Conservation (phyloP, 2,113 vertebrate genomes). For the Charina bottae region DNA sequence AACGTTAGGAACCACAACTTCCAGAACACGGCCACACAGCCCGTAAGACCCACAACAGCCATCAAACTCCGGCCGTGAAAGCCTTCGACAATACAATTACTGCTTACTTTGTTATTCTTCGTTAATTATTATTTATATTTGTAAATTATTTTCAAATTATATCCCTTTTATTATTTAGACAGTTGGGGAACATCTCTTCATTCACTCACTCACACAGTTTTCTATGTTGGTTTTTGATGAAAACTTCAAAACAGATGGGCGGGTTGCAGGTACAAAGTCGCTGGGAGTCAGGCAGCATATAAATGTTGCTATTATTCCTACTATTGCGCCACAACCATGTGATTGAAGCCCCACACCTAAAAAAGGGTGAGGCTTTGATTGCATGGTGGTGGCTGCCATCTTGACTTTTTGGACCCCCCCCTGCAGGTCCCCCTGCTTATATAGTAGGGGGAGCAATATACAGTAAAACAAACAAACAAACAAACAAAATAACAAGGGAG, state of each 20-base stretch:
- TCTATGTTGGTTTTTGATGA: background rate
- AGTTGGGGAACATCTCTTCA: background rate
- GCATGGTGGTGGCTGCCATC: background rate
- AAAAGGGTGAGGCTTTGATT: background rate
- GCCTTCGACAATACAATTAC: fast-evolving
- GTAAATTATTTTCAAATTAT: background rate
- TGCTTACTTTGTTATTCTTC: background rate
- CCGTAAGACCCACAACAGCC: too few relatives aligned
- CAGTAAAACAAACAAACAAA: background rate
- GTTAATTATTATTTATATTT: background rate
- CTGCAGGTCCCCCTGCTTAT: background rate
- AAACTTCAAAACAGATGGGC: background rate
- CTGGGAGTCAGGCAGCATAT: background rate
- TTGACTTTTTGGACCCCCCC: background rate
- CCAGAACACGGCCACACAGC: too few relatives aligned
- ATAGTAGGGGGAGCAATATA: background rate
- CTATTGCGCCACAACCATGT: background rate
- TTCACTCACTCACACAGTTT: background rate
- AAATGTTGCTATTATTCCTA: background rate
- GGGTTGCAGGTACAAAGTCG: background rate
- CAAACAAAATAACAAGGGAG: background rate
- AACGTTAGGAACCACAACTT: too few relatives aligned
- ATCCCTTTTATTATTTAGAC: background rate
- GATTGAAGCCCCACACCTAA: background rate
- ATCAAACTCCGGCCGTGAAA: too few relatives aligned